Evolutionary conservation across 1,140 invertebrate genomes (phyloP).

Genomic region (Drosophila sturtevanti): DNA sequence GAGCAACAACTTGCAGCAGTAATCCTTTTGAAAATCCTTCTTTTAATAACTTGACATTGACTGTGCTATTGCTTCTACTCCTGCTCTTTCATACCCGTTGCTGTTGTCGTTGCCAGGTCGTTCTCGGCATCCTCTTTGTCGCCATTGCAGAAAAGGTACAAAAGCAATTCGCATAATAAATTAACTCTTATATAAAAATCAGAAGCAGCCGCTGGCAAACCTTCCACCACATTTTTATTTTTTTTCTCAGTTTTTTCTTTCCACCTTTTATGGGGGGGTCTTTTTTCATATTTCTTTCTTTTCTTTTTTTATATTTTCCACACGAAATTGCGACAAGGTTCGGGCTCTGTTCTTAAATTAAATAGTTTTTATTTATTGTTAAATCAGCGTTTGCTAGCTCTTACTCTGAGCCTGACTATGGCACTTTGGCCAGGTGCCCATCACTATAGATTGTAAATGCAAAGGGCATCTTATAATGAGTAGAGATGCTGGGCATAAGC

Average conservation of each 20-base stretch:
- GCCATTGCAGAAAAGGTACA: constrained; percentile 41
- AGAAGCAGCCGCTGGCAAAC: constrained; percentile 21
- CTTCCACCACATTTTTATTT: constrained; percentile 18
- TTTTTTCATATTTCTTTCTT: background rate
- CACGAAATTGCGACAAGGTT: constrained; percentile 21
- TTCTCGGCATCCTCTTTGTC: background rate
- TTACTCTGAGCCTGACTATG: background rate
- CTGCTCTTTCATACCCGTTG: background rate
- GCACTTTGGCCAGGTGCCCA: constrained; percentile 1
- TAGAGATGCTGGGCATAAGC: constrained; percentile 24
- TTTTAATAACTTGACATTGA: constrained; percentile 80
- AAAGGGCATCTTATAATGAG: constrained; percentile 44
- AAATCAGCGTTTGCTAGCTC: constrained; percentile 43
- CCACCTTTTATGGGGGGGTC: constrained; percentile 6
- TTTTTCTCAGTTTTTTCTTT: constrained; percentile 40
- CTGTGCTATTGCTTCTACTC: constrained; percentile 28
- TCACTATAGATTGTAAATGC: constrained; percentile 63
- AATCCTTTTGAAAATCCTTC: constrained; percentile 57
- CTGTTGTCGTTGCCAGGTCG: constrained; percentile 20
- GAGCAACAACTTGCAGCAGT: constrained; percentile 44
- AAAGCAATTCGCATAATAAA: constrained; percentile 79
- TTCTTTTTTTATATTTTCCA: constrained; percentile 54
- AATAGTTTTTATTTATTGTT: constrained; percentile 80
- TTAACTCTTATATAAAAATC: constrained; percentile 54
- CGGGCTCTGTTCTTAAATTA: constrained; percentile 63